Conservation (phyloP, 1,140 invertebrate species). For the Penaeus vannamei region DNA sequence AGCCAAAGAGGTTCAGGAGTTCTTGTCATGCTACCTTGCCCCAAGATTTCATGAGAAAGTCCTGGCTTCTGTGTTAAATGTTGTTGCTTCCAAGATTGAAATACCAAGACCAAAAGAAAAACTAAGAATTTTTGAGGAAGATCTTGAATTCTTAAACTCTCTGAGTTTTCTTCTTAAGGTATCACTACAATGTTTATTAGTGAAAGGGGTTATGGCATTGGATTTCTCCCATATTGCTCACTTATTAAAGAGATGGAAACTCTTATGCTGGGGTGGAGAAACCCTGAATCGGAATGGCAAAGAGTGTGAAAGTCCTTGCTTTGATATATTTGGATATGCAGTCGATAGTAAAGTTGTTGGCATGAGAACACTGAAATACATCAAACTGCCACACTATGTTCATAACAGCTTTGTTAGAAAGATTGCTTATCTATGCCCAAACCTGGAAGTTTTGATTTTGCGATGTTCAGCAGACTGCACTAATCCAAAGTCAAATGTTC, state of each 20-base stretch:
- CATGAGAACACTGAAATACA: constrained; percentile 42
- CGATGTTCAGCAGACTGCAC: constrained; percentile 52
- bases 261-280: constrained; percentile 32
- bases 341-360: constrained; percentile 34
- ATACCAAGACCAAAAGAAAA: constrained; percentile 46
- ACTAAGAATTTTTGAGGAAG: constrained; percentile 44
- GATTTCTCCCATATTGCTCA: constrained; percentile 50
- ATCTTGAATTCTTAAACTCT: constrained; percentile 45
- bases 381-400: constrained; percentile 57
- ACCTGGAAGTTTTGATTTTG: constrained; percentile 50
- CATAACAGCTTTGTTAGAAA: constrained; percentile 59
- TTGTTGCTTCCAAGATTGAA: constrained; percentile 41
- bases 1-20: constrained; percentile 29
- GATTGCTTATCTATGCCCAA: constrained; percentile 49
- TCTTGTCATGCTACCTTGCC: constrained; percentile 20
- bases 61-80: constrained; percentile 34
- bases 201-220: constrained; percentile 45
- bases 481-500: constrained; percentile 39
- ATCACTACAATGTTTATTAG: constrained; percentile 40
- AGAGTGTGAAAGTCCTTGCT: constrained; percentile 38
- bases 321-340: constrained; percentile 53
- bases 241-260: constrained; percentile 51
- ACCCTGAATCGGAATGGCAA: constrained; percentile 31
- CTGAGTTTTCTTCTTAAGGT: constrained; percentile 39
- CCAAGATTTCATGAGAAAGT: constrained; percentile 49